Conservation (phyloP, 2,888 invertebrate species). For the Clusia tigrina region DNA sequence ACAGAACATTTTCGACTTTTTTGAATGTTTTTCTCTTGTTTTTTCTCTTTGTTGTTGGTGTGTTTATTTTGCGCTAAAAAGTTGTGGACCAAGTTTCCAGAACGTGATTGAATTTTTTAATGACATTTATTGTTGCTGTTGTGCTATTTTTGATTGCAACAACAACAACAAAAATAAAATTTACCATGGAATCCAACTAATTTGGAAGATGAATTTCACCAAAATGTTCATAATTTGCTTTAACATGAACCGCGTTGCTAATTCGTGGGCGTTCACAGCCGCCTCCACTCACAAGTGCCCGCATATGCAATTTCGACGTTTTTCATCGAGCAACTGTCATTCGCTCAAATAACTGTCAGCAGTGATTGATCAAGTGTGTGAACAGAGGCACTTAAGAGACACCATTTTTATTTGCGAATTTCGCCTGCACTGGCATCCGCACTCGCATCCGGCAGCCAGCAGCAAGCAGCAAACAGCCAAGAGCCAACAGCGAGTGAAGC, state of each 20-base stretch:
- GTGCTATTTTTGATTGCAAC: neutral
- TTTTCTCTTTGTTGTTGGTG: too few relatives aligned
- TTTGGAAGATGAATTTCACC: neutral
- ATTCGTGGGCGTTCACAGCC: neutral
- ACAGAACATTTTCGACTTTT: neutral
- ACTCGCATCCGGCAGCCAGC: neutral
- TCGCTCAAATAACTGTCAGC: conserved; percentile 1
- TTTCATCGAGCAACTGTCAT: conserved; percentile 7
- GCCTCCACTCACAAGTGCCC: neutral
- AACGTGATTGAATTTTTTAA: neutral
- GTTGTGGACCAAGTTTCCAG: neutral
- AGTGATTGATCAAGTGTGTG: conserved; percentile 11
- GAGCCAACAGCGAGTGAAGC: neutral
- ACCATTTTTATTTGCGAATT: conserved; percentile 2
- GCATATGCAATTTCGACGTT: neutral
- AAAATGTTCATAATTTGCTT: neutral
- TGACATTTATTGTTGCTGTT: neutral
- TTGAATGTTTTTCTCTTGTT: neutral
- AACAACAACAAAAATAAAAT: too few relatives aligned
- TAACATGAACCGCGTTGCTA: neutral
- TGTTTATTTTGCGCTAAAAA: neutral
- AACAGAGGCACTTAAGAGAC: conserved; percentile 7
- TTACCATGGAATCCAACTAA: too few relatives aligned
- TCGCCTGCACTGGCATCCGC: neutral
- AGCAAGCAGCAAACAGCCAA: neutral